Base-by-base conservation (phyloP, 2,113 vertebrate genomes). In the Aspiorhynchus laticeps region DNA sequence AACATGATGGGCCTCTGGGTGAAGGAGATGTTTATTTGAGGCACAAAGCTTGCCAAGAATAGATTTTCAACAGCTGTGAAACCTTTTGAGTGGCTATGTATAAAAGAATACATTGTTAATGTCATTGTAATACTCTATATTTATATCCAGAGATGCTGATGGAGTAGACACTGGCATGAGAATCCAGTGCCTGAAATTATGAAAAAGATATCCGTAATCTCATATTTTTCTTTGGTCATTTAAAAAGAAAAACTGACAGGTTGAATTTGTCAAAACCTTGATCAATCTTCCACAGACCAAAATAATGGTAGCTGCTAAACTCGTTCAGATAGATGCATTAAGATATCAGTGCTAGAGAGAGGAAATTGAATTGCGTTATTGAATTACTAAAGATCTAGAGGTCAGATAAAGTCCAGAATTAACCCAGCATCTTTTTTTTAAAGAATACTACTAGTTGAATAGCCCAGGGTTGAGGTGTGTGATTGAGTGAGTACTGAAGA, bases 1-100 rank as follows among this genome's bases (percentile, higher is more conserved):
- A 51, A 67, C 65, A 48, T 10, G 0, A 5, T 61, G 53, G 48
- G 48, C 2, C 7, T 31, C 17, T 7, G 17, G 26, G 83, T 43
- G 33, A 61, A 33, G 36, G 19, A 4, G 11, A 73, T 81, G 78
- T 74, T 86, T 75, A 86, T 74, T 74, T 74, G n/a, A 86, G 38
- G 36, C 33, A 24, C 48, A 33, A 73, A 43, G 24, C 51, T 73
- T 28, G 78, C 76, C 78, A 73, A 43, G n/a, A 80, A 71, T 61
- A 59, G 19, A 80, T 73, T 59, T 41, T 41, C 28, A 48, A 41
- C 85, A 86, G 85, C 48, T 86, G 77, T 73, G 76, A 71, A 43
- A 81, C 24, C n/a, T 81, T 86, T n/a, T 56, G 14, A 73, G 21
- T 24, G 33, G 48, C 31, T 48, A 38, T 53, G 5, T 61, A 61